A percentile compares a stretch with the other conserved stretches of the same genome.
These are phyloP conservation scores for Thereva nobilitata DNA, from an alignment of 2,888 invertebrate species.

Conservation along the genomic window DNA sequence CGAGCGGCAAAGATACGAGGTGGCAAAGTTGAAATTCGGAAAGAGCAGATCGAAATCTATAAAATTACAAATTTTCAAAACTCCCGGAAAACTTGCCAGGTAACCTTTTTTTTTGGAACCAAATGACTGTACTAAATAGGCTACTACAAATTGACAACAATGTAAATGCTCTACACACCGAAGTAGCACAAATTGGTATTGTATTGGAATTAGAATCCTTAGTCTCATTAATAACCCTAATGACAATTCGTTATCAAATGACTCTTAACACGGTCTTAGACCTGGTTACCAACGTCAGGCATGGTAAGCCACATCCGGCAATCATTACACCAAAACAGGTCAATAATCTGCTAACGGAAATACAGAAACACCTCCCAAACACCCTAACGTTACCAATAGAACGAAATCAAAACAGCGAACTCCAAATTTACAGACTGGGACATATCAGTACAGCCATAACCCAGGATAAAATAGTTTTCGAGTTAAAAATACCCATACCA, in stretches of 20 bases:
- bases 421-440: background rate
- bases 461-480: background rate
- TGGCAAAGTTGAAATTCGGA: too few relatives aligned
- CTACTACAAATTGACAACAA: background rate
- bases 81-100: too few relatives aligned
- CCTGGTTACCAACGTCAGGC: background rate
- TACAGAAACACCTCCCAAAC: background rate
- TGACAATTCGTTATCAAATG: background rate
- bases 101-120: too few relatives aligned
- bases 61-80: too few relatives aligned
- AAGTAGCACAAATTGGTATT: background rate
- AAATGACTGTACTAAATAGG: too few relatives aligned
- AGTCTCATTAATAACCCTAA: background rate
- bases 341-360: background rate
- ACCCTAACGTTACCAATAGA: background rate
- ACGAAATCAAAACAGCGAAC: background rate
- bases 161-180: background rate
- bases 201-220: background rate
- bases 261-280: background rate
- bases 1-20: too few relatives aligned
- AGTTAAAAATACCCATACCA: too few relatives aligned
- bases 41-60: background rate
- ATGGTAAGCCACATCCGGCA: too few relatives aligned
- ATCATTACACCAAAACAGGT: slow-evolving; percentile 1
- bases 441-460: background rate